Conservation (phyloP, 2,888 invertebrate genomes). For the Mamestra brassicae region DNA sequence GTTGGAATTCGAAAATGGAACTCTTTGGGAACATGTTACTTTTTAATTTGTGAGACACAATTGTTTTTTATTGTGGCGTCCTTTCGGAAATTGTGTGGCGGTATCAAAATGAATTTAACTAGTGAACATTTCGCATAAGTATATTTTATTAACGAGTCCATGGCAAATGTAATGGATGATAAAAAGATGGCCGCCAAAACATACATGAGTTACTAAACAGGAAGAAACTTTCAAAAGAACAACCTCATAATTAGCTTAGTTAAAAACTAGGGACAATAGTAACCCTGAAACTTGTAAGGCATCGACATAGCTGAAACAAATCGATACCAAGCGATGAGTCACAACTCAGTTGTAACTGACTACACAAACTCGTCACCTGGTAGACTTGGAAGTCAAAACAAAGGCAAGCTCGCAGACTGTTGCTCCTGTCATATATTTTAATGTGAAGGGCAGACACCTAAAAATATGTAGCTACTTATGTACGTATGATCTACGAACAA, state of each 20-base stretch:
- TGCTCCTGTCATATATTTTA: slow-evolving; percentile 7
- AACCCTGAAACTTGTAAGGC: slow-evolving; percentile 58
- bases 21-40: no score
- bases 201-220: no score
- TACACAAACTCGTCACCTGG: background rate
- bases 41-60: no score
- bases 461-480: background rate
- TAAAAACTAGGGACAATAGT: background rate
- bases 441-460: background rate
- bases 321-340: slow-evolving; percentile 57
- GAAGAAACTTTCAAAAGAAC: no score
- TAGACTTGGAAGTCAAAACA: slow-evolving; percentile 26
- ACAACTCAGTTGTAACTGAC: slow-evolving; percentile 21
- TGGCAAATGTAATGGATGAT: no score
- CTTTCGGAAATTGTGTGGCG: no score
- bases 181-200: no score
- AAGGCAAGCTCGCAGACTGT: slow-evolving; percentile 8
- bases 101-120: no score
- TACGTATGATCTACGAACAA: background rate
- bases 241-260: slow-evolving; percentile 6
- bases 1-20: no score
- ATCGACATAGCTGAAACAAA: slow-evolving; percentile 35
- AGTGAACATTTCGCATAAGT: no score
- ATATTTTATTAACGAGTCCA: no score
- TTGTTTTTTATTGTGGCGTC: no score